Conservation (phyloP, 2,888 invertebrate genomes). For the Oscheius myriophilus region DNA sequence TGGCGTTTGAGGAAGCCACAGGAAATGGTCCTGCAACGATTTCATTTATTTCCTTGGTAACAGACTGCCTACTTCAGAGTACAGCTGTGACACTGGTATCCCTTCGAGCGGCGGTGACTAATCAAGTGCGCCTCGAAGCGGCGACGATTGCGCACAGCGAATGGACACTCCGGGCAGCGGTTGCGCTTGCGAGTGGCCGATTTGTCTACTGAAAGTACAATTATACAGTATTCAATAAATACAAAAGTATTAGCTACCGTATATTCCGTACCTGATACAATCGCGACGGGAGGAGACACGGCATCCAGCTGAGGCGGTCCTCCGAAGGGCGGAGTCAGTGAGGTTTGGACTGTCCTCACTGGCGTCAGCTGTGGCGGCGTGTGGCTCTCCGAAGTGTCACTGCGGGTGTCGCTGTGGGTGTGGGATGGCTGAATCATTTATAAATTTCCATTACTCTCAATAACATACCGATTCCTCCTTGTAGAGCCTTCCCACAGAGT, state of each 20-base stretch:
- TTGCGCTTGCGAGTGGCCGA: conserved; percentile 11
- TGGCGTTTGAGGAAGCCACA: conserved; percentile 44
- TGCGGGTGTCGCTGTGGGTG: conserved; percentile 19
- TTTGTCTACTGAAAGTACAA: no score
- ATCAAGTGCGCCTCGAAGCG: conserved; percentile 22
- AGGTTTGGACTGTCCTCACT: not conserved
- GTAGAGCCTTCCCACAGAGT: conserved; percentile 15
- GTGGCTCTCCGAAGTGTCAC: conserved; percentile 26
- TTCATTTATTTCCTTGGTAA: not conserved
- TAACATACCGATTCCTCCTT: conserved; percentile 23
- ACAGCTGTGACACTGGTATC: conserved; percentile 29
- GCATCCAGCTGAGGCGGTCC: conserved; percentile 20
- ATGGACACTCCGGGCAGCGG: conserved; percentile 29
- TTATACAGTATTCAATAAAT: not conserved
- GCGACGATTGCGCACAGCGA: conserved; percentile 12
- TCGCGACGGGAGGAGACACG: not conserved
- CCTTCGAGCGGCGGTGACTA: conserved; percentile 15
- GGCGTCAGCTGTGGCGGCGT: conserved; percentile 25
- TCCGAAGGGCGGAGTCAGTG: conserved; percentile 7
- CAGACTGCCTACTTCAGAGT: conserved; percentile 21
- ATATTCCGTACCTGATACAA: not conserved
- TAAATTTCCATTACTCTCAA: not conserved
- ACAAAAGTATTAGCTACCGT: not conserved
- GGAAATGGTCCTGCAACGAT: conserved; percentile 33
- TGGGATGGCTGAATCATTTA: not conserved